phyloP scores from a whole-genome alignment of 2,888 invertebrate species.

The Tricholauxania praeusta region DNA sequence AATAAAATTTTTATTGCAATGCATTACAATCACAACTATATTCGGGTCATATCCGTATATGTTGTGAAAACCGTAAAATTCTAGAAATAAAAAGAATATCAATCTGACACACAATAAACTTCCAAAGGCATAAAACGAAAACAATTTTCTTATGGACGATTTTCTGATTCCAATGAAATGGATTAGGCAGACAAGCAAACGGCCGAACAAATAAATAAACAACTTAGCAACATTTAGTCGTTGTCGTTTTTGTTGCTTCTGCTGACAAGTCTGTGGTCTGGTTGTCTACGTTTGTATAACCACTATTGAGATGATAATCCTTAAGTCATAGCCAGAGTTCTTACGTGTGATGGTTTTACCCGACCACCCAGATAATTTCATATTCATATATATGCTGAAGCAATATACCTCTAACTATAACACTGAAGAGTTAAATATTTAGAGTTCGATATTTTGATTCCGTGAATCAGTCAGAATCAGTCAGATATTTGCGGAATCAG shows the following conservation, averaged over 20 bases:
- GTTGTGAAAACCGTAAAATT: constrained; percentile 24
- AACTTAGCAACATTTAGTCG: constrained; percentile 2
- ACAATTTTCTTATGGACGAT: neutral
- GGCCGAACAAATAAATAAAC: neutral
- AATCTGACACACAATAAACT: constrained; percentile 18
- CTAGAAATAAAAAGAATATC: constrained; percentile 26
- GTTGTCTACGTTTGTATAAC: constrained; percentile 14
- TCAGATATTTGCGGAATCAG: too few relatives aligned
- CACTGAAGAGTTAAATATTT: too few relatives aligned
- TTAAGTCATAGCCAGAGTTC: neutral
- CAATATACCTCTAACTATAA: too few relatives aligned
- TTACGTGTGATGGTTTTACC: neutral
- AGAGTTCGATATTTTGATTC: too few relatives aligned
- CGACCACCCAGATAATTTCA: too few relatives aligned
- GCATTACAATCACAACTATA: neutral
- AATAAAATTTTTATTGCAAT: too few relatives aligned
- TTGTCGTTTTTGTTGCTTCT: neutral
- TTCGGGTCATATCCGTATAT: constrained; percentile 22
- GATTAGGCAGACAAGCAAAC: constrained; percentile 14
- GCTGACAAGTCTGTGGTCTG: constrained; percentile 13
- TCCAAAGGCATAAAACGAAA: neutral
- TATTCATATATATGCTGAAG: too few relatives aligned
- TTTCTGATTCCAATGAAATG: constrained; percentile 30
- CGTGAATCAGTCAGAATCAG: too few relatives aligned
- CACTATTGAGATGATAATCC: neutral